Base-by-base conservation (phyloP, 1,140 invertebrate species). In the Aphaenogaster ashmeadi region DNA sequence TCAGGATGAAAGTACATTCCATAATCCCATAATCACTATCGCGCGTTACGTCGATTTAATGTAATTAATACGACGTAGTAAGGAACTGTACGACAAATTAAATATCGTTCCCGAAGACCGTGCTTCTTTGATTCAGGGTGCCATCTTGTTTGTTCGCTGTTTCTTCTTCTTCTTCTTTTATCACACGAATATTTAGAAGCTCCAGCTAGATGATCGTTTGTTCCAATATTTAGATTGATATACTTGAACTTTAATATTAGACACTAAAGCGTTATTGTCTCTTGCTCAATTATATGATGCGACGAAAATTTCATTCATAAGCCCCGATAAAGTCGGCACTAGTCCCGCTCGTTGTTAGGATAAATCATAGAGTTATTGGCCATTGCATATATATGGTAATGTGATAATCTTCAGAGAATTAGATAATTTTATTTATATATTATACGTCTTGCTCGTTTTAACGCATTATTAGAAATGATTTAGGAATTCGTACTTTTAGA, bases 41-140 rank as follows among this genome's bases (percentile, higher is more conserved):
- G 13, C 77, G 33, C 21, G 18, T 50, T 38, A 79, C 1, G 33
- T 81, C 11, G 21, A 56, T 58, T 38, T 4, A 27, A 69, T 36
- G 33, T 52, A 64, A 54, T 36, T 18, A 81, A 58, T 69, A 18
- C 18, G 41, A 80, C 62, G 52, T 87, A 67, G 8, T 56, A 9
- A 72, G 44, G n/a, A 41, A 47, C 72, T 15, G 27, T 50, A 50
- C 54, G n/a, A 75, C 41, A 52, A 88, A 77, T 91, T 81, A 81
- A 72, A 88, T 54, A 77, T 54, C 50, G 62, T 85, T 75, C 33
- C 33, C 41, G 54, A 50, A 88, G 84, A 90, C 93, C 92, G 93
- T 94, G 92, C 91, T 94, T 94, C 94, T 94, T 94, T 93, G 87
- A 93, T 91, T 94, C 93, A 94, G 92, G 92, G 94, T 94, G 94